phyloP scores from a whole-genome alignment of 2,888 invertebrate genomes.

The Aleiodes leptofemur region DNA sequence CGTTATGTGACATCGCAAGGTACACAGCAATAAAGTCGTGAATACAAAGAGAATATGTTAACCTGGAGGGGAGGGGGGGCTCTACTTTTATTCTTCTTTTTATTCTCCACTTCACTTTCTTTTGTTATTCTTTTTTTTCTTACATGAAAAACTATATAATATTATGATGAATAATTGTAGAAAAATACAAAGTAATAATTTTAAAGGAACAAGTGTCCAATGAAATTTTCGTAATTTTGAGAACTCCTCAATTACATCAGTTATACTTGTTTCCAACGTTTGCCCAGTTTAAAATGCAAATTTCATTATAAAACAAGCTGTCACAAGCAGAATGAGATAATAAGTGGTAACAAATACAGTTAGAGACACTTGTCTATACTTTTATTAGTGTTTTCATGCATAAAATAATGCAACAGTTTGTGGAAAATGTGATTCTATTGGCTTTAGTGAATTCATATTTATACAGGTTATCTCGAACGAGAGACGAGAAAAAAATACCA shows the following conservation, averaged over 20 bases:
- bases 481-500: no score
- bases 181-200: not conserved
- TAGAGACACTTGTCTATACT: not conserved
- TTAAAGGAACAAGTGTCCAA: not conserved
- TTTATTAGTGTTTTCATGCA: constrained; percentile 51
- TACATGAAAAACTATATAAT: not conserved
- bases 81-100: not conserved
- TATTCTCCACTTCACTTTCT: not conserved
- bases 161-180: not conserved
- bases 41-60: constrained; percentile 25
- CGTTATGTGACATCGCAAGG: not conserved
- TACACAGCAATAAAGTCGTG: constrained; percentile 13
- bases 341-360: not conserved
- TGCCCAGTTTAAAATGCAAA: constrained; percentile 59
- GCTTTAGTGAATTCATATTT: constrained; percentile 8
- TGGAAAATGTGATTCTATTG: constrained; percentile 34
- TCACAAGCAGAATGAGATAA: constrained; percentile 50
- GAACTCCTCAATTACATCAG: not conserved
- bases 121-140: not conserved
- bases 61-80: not conserved
- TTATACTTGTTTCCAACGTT: constrained; percentile 21
- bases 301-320: constrained; percentile 59
- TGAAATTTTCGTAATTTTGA: no score
- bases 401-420: constrained; percentile 55
- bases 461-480: not conserved